Conservation (phyloP, 2,797 vertebrate species). For the Astyanax mexicanus region DNA sequence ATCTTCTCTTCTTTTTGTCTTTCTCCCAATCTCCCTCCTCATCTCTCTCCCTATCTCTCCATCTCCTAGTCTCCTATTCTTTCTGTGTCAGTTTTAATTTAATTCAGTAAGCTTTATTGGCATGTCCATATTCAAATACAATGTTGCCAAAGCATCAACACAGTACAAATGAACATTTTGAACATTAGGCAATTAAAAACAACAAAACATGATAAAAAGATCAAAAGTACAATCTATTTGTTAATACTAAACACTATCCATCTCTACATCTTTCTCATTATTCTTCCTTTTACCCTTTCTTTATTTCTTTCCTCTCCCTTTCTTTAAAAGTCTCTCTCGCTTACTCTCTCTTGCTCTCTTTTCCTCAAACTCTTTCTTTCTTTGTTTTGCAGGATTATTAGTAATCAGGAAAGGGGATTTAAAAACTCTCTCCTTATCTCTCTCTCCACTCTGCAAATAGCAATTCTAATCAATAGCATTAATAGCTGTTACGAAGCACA, state of each 20-base stretch:
- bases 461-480: slow-evolving; percentile 15
- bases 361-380: not conserved
- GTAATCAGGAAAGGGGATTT: too few relatives aligned
- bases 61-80: slow-evolving; percentile 52
- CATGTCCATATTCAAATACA: not conserved
- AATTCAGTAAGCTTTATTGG: slow-evolving; percentile 1
- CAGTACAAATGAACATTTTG: too few relatives aligned
- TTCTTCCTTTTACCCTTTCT: slow-evolving; percentile 43
- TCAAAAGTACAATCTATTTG: slow-evolving; percentile 42
- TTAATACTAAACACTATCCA: not conserved
- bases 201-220: too few relatives aligned
- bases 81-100: slow-evolving; percentile 49
- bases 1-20: not conserved
- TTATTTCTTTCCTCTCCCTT: slow-evolving; percentile 57
- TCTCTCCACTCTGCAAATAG: not conserved
- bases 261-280: not conserved
- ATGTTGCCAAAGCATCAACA: too few relatives aligned
- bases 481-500: slow-evolving; percentile 4
- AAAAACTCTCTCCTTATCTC: not conserved
- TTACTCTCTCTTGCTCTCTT: not conserved
- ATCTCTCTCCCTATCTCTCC: slow-evolving; percentile 19
- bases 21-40: not conserved
- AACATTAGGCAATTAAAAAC: too few relatives aligned
- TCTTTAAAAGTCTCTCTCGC: not conserved
- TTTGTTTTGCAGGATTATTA: not conserved